Evolutionary conservation across 2,888 invertebrate species (phyloP), one percentile per base, ranked within the genome.

Genomic region (Drosophila anceps): DNA sequence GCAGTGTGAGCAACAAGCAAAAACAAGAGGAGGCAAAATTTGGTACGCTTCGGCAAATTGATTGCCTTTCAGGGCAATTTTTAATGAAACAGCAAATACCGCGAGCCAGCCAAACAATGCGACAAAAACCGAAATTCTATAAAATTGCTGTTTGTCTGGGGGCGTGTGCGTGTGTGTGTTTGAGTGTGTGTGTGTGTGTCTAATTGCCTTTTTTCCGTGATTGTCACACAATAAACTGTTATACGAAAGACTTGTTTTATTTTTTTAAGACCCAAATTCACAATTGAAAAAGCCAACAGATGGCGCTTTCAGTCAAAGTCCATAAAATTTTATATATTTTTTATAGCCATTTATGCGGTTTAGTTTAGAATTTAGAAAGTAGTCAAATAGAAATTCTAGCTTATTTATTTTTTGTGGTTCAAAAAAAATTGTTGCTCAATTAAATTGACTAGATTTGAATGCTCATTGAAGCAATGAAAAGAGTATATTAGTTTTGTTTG

Each of bases 61-160:
- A 88, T 86, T 84, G 84, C 81, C 79, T 81, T 88, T 86, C 84
- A 88, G 76, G 87, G 74, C 84, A 75, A 69, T 81, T 84, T 86
- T 86, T 83, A 88, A 84, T 88, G 81, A 84, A 83, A 83, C 72
- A 72, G 71, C 83, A 85, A 76, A 84, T 69, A 73, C 35, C 44
- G 54, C 37, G n/a, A 44, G 46, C 44, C 44, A 13, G 57, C 18
- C 44, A 27, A 66, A 41, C 29, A 35, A 33, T 50, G 48, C 13
- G 20, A 35, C 31, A 27, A 39, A 58, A 62, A 24, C 53, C 51
- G 46, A 41, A 69, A 66, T 29, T 18, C 24, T 27, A 43, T 41
- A 20, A 27, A 54, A 63, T 27, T 33, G 43, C 41, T 41, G 13
- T 61, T 43, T 66, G 12, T 43, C 31, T 59, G 55, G 31, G 54